These are phyloP conservation scores for Climacteris rufus DNA, from an alignment of 2,113 vertebrate genomes.

Conservation along the genomic window DNA sequence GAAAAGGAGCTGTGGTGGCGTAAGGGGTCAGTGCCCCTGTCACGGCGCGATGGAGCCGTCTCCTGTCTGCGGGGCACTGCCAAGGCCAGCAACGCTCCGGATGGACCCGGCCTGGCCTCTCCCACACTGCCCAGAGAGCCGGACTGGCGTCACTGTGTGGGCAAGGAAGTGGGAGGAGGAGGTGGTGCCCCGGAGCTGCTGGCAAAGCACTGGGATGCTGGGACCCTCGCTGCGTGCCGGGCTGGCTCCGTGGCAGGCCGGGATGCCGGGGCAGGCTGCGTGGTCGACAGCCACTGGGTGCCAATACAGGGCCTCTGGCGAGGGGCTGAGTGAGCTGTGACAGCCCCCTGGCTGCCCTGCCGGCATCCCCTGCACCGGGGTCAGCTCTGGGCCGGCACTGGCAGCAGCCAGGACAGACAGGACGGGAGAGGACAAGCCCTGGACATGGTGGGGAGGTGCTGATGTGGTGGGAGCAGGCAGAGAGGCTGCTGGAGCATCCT, in stretches of 20 bases:
- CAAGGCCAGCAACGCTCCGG: accelerated
- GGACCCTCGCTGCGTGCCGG: accelerated
- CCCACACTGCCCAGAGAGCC: neutral
- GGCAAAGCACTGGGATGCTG: neutral
- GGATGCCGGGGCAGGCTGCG: neutral
- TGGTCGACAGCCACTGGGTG: neutral
- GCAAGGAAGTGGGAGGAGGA: neutral
- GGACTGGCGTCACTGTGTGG: accelerated
- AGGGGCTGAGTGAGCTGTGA: neutral
- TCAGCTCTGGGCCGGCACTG: neutral
- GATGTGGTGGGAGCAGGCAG: neutral
- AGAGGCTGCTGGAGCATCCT: neutral
- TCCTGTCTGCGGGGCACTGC: neutral
- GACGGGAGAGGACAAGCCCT: accelerated
- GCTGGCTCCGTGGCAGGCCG: accelerated
- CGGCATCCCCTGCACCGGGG: accelerated
- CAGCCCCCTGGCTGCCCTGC: neutral
- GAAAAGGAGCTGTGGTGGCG: neutral
- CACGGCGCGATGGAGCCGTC: accelerated
- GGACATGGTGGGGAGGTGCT: neutral
- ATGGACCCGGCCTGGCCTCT: neutral
- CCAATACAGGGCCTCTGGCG: neutral
- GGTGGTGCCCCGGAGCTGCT: neutral
- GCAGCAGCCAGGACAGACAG: accelerated
- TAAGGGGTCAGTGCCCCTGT: neutral